Percentiles rank a stretch among this genome's conserved stretches.
These are phyloP conservation scores for Myotis myotis DNA, from an alignment of 2,797 vertebrate genomes.

Conservation along the genomic window DNA sequence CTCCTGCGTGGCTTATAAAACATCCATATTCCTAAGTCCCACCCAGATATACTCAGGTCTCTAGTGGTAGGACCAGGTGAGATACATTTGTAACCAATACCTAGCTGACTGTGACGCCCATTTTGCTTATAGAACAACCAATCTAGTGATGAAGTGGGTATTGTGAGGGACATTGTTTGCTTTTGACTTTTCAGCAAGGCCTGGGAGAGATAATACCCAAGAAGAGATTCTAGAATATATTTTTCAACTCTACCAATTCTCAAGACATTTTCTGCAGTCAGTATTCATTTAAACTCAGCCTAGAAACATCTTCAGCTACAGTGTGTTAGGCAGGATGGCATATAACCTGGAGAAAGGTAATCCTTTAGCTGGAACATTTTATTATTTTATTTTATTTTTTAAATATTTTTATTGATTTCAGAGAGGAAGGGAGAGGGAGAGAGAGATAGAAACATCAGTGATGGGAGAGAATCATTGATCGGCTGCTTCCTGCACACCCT, in stretches of 20 bases:
- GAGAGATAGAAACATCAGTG: too few relatives aligned
- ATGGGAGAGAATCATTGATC: too few relatives aligned
- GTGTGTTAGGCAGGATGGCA: background rate
- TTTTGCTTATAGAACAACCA: background rate
- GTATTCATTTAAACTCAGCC: background rate
- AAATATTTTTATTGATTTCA: too few relatives aligned
- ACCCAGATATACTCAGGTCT: background rate
- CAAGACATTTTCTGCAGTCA: background rate
- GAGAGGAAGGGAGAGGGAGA: too few relatives aligned
- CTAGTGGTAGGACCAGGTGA: background rate
- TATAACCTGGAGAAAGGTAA: constrained; percentile 10
- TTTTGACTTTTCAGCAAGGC: constrained; percentile 9
- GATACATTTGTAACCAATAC: background rate
- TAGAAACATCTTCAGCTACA: background rate
- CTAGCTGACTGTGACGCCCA: background rate
- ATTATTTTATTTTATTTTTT: background rate
- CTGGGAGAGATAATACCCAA: background rate
- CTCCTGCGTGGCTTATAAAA: background rate
- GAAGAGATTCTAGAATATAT: background rate
- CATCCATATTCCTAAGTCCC: background rate
- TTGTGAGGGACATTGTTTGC: background rate
- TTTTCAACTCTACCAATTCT: background rate
- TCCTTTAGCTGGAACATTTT: constrained; percentile 8
- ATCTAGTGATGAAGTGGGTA: background rate
- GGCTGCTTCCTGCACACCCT: too few relatives aligned